Evolutionary conservation across 2,888 invertebrate genomes (phyloP), one percentile per base, ranked within the genome.

Genomic region (Eupeodes latifasciatus): DNA sequence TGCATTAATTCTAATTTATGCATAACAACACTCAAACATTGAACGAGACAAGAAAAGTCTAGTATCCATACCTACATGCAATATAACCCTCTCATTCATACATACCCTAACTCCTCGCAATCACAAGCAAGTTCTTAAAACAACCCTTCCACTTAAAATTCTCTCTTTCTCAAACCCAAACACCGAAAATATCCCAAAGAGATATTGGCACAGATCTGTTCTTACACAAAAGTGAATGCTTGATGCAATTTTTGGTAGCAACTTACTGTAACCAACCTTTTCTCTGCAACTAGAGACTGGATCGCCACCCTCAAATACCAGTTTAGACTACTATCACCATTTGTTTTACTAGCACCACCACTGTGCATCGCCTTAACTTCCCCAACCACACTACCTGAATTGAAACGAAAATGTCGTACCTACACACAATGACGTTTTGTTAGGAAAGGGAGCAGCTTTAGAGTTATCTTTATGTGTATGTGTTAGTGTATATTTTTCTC

Each of bases 1-100:
- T 90, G 91, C 90, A 90, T 91, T 90, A 91, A 90, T 90, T 91
- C 90, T 91, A 91, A 91, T 91, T 90, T 91, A 91, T 91, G 91
- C 91, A 91, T 90, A 91, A 91, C 91, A 91, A 90, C 91, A 91
- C 90, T 91, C 90, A 91, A 90, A 91, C 90, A 90, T 90, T 90
- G 90, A 90, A 90, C 90, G 90, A 69, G 69, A 90, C 90, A 90
- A 81, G 77, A 78, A 81, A 66, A 81, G 81, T 80, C 66, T 67
- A 49, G 19, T 66, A 59, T 34, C 44, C 72, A 16, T 51, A n/a
- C 79, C 36, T 40, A 40, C 40, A 40, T 40, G 9, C 40, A 40
- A 40, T 55, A 16, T 62, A 36, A 27, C 62, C 62, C 36, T 51
- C 64, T 40, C 16, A 9, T 27, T 27, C 34, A 16, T 14, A 49